Conservation (phyloP, 1,140 invertebrate species). For the Dendroctonus ponderosae region DNA sequence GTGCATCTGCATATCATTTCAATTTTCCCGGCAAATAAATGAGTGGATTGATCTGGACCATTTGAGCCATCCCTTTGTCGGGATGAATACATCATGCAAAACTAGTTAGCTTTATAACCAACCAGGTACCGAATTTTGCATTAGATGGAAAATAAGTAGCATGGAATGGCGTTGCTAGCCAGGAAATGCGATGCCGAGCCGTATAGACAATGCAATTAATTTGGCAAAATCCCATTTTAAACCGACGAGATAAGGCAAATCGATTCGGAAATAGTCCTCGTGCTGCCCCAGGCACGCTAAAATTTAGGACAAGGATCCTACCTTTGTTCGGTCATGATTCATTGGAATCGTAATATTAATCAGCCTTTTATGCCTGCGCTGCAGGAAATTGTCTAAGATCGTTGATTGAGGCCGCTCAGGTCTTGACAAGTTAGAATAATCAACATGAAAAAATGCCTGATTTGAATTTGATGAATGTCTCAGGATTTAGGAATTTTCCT, state of each 20-base stretch:
- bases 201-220: constrained; percentile 8
- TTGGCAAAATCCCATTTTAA: constrained; percentile 18
- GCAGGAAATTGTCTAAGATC: not conserved
- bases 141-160: not conserved
- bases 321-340: constrained; percentile 17
- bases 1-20: constrained; percentile 11
- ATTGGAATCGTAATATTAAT: constrained; percentile 14
- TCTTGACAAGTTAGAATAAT: too few species aligned
- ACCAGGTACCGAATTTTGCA: not conserved
- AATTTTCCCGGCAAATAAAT: constrained; percentile 1
- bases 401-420: too few species aligned
- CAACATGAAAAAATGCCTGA: too few species aligned
- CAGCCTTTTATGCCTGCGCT: not conserved
- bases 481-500: too few species aligned
- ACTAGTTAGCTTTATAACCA: not conserved
- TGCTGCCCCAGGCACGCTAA: constrained; percentile 1
- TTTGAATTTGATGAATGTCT: too few species aligned
- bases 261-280: constrained; percentile 15
- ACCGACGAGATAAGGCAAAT: constrained; percentile 15
- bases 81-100: not conserved
- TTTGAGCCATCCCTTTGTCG: not conserved
- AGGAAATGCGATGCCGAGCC: not conserved
- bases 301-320: constrained; percentile 17
- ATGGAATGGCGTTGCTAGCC: not conserved
- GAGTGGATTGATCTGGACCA: not conserved